Evolutionary conservation across 2,888 invertebrate genomes (phyloP).

Genomic region (Mythimna albipuncta): DNA sequence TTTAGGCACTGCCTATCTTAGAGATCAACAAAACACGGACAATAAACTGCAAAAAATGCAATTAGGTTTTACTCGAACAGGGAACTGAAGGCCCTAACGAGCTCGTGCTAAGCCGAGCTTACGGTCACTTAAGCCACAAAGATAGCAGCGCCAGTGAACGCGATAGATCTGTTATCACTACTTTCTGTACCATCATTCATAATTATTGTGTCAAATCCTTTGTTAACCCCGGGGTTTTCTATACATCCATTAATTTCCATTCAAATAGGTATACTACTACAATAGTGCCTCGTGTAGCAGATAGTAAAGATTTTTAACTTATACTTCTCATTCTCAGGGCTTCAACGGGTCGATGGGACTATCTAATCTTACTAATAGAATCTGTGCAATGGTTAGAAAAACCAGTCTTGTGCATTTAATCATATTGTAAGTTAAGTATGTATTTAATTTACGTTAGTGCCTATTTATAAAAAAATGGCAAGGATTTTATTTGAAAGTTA

Average conservation of each 20-base stretch:
- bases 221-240: slow-evolving; percentile 13
- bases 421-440: background rate
- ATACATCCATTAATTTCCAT: slow-evolving; percentile 23
- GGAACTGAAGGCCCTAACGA: slow-evolving; percentile 1
- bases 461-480: slow-evolving; percentile 3
- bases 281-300: background rate
- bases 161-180: slow-evolving; percentile 18
- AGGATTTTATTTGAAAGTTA: slow-evolving; percentile 5
- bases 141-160: slow-evolving; percentile 26
- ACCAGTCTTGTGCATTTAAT: background rate
- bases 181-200: slow-evolving; percentile 22
- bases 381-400: background rate
- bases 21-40: background rate
- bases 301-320: background rate
- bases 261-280: slow-evolving; percentile 11
- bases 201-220: slow-evolving; percentile 31
- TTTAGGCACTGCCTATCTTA: background rate
- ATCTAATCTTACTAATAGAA: background rate
- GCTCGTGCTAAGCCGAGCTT: slow-evolving; percentile 2
- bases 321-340: background rate
- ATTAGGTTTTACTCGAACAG: slow-evolving; percentile 15
- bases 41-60: slow-evolving; percentile 3
- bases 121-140: slow-evolving; percentile 24
- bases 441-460: background rate
- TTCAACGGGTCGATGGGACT: background rate